Conservation (phyloP, 2,797 vertebrate genomes). For the Melanotaenia pygmaea region DNA sequence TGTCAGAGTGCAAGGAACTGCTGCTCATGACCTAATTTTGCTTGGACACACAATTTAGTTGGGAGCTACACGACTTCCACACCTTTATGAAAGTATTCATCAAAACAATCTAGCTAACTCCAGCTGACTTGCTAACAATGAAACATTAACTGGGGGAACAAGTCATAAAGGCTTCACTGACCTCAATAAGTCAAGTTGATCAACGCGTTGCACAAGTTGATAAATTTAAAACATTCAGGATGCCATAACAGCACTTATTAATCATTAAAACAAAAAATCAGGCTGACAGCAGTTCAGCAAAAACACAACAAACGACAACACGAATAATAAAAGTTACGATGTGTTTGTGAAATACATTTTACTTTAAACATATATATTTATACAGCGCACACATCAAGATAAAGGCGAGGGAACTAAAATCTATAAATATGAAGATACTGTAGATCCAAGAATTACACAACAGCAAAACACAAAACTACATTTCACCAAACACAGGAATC, state of each 20-base stretch:
- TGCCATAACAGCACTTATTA: constrained; percentile 55
- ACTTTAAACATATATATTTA: constrained; percentile 23
- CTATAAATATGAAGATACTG: neutral
- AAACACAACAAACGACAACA: constrained; percentile 9
- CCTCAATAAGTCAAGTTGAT: constrained; percentile 75
- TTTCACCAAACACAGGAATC: neutral
- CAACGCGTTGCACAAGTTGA: constrained; percentile 51
- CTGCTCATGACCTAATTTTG: constrained; percentile 69
- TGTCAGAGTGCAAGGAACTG: constrained; percentile 57
- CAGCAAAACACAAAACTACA: neutral
- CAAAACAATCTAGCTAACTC: constrained; percentile 62
- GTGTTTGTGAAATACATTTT: constrained; percentile 20
- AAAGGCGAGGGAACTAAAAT: constrained; percentile 7
- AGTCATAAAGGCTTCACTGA: constrained; percentile 60
- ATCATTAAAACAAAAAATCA: constrained; percentile 35
- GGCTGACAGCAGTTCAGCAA: constrained; percentile 43
- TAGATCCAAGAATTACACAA: neutral
- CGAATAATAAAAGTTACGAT: constrained; percentile 22
- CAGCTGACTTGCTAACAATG: constrained; percentile 27
- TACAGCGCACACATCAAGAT: constrained; percentile 2
- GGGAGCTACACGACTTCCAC: constrained; percentile 41
- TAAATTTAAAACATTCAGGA: constrained; percentile 70
- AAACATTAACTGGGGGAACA: constrained; percentile 56
- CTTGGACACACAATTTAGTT: constrained; percentile 70
- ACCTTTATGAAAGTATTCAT: constrained; percentile 66